Base-by-base conservation (phyloP, 2,113 vertebrate species). In the Spea multiplicata region DNA sequence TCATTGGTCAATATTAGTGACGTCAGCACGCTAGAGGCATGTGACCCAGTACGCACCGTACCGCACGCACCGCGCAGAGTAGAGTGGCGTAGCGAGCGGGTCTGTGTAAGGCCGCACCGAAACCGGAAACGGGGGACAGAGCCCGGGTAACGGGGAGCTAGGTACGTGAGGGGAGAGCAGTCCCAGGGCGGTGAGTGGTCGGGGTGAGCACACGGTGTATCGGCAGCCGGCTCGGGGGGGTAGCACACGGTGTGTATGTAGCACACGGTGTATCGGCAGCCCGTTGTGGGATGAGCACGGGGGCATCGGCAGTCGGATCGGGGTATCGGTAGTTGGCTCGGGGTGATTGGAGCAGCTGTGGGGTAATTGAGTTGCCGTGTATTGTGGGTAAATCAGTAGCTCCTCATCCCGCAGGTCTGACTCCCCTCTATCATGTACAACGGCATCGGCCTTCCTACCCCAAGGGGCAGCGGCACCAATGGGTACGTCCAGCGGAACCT, bases 401-500 rank as follows among this genome's bases (percentile, higher is more conserved):
- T 0, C 30, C 7, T 45, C 30, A 5, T 4, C 4, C 8, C 68
- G 0, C 45, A 77, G 75, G 75, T 70, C 64, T 86, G 83, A 83
- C 86, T 83, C 73, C 80, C 79, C 76, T 85, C 83, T 83, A 81
- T 82, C 84, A 97, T 97, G 95, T 96, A 96, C 90, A 97, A 97
- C 91, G 95, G 95, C 72, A 97, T 97, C 68, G 95, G 95, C 78
- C 88, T 97, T 86, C 93, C 94, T 73, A 97, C 95, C 82, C 95
- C 95, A 46, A 90, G 95, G 62, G 95, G 95, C 86, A 97, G 95
- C 74, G 95, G 95, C 84, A 97, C 95, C 81, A 97, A 97, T 82
- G 95, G 95, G 82, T 97, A 96, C 50, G 95, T 97, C 75, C 95
- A 97, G 88, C 91, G 95, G 53, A 97, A 97, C 90, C 87, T 97